Conservation (phyloP, 2,797 vertebrate genomes). For the Sebastes wilsoni region DNA sequence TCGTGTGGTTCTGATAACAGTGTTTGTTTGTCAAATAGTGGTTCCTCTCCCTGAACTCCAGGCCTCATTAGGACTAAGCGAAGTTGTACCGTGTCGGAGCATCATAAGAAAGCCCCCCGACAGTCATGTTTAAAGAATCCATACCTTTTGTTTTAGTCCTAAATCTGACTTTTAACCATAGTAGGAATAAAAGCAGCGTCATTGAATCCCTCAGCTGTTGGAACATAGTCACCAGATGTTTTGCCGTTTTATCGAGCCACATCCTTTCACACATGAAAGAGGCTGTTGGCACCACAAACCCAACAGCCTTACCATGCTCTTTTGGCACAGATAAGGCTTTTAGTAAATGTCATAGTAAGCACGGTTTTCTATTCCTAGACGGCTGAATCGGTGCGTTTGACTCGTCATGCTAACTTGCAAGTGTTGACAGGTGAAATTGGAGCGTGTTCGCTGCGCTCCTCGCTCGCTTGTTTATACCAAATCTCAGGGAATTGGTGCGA, state of each 20-base stretch:
- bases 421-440: conserved; percentile 39
- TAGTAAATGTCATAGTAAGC: conserved; percentile 14
- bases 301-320: neutral
- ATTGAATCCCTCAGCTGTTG: neutral
- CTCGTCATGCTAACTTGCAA: conserved; percentile 11
- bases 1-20: conserved; percentile 28
- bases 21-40: conserved; percentile 37
- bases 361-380: conserved; percentile 10
- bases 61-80: neutral
- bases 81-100: neutral
- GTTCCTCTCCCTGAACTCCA: conserved; percentile 12
- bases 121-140: neutral
- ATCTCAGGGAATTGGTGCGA: conserved; percentile 12
- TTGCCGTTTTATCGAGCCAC: neutral
- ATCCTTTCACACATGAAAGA: neutral
- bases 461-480: conserved; percentile 34
- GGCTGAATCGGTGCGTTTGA: conserved; percentile 5
- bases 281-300: neutral
- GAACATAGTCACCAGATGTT: neutral
- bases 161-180: neutral
- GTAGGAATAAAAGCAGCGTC: neutral
- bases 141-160: neutral
- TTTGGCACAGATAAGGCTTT: neutral
- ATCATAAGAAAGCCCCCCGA: neutral
- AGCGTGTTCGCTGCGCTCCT: neutral